Percentiles rank a stretch among this genome's conserved stretches.
Conservation (phyloP, 2,888 invertebrate species). For the Tineola bisselliella region DNA sequence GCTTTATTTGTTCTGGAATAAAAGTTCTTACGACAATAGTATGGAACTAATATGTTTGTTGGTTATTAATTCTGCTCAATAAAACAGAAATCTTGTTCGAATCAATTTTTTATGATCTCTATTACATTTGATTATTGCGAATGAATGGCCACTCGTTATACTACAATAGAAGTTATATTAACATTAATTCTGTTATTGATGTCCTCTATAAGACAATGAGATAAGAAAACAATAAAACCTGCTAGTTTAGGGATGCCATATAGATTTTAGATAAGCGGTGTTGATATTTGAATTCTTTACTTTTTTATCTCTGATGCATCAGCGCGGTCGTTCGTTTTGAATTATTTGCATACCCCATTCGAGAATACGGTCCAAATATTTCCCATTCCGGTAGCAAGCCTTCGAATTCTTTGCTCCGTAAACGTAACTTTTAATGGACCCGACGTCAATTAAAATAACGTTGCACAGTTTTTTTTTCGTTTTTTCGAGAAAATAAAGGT, state of each 20-base stretch:
- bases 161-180: neutral
- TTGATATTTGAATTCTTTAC: constrained; percentile 6
- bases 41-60: constrained; percentile 30
- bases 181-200: neutral
- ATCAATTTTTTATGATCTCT: constrained; percentile 11
- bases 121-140: constrained; percentile 2
- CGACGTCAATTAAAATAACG: constrained; percentile 63
- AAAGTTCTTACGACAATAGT: constrained; percentile 36
- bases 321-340: constrained; percentile 33
- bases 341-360: constrained; percentile 53
- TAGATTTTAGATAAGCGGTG: neutral
- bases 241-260: neutral
- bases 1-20: constrained; percentile 53
- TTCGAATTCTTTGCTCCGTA: constrained; percentile 46
- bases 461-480: constrained; percentile 27
- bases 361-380: constrained; percentile 40
- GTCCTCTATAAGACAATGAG: neutral
- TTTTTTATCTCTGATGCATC: constrained; percentile 5
- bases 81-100: constrained; percentile 24
- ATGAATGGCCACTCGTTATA: neutral
- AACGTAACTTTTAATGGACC: constrained; percentile 44
- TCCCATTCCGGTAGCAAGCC: constrained; percentile 46
- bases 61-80: constrained; percentile 60
- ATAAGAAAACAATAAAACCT: constrained; percentile 1
- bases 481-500: constrained; percentile 36